Conservation (phyloP, 2,113 vertebrate species). For the Spea multiplicata region DNA sequence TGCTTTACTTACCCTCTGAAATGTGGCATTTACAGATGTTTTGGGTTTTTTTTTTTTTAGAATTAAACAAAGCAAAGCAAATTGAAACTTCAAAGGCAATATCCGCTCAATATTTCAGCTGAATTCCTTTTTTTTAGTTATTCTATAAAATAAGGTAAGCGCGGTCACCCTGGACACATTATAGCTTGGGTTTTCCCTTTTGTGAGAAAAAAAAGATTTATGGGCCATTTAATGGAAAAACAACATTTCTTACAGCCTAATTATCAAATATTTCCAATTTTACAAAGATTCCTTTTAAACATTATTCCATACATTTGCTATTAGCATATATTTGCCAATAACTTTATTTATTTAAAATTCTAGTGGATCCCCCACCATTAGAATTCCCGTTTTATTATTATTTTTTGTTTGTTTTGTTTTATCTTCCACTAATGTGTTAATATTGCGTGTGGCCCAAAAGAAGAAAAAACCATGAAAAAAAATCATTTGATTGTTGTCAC, state of each 20-base stretch:
- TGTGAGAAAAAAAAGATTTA: too few species aligned
- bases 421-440: neutral
- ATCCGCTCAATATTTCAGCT: neutral
- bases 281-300: too few species aligned
- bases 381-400: neutral
- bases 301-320: too few species aligned
- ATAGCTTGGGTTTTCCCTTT: too few species aligned
- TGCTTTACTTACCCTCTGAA: constrained; percentile 12
- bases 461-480: neutral
- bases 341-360: too few species aligned
- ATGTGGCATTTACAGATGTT: constrained; percentile 43
- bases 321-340: too few species aligned
- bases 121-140: neutral
- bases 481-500: constrained; percentile 34
- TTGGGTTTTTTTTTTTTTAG: neutral
- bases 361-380: neutral
- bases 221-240: too few species aligned
- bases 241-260: too few species aligned
- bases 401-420: neutral
- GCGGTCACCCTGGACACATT: too few species aligned
- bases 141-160: neutral
- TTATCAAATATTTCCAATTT: too few species aligned
- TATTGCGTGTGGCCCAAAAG: constrained; percentile 15
- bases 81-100: neutral
- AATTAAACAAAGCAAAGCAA: constrained; percentile 8